phyloP scores from a whole-genome alignment of 2,888 invertebrate species.

The Antheraea yamamai region DNA sequence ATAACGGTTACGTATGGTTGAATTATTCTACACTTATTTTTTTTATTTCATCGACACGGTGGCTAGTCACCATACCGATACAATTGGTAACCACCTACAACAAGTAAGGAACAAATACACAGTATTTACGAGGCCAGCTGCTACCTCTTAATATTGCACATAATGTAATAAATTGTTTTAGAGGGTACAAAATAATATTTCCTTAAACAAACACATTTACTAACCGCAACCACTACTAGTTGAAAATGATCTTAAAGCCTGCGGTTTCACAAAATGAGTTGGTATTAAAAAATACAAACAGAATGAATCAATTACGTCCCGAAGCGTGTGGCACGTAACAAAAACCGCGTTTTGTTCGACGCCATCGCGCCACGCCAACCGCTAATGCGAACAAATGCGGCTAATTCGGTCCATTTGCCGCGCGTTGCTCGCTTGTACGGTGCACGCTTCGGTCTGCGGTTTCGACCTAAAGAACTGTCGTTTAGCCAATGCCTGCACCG shows the following conservation, averaged over 20 bases:
- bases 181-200: not conserved
- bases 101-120: not conserved
- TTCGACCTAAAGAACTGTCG: constrained; percentile 17
- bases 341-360: constrained; percentile 27
- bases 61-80: not conserved
- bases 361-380: constrained; percentile 17
- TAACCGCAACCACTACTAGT: not conserved
- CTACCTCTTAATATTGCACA: not conserved
- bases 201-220: not conserved
- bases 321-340: constrained; percentile 23
- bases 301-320: constrained; percentile 34
- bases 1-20: no score
- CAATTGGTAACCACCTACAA: not conserved
- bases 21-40: not conserved
- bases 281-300: constrained; percentile 14
- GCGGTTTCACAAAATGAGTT: constrained; percentile 14
- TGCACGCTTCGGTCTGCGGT: constrained; percentile 21
- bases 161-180: not conserved
- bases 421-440: constrained; percentile 17
- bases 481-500: not conserved
- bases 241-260: constrained; percentile 8
- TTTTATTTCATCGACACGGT: no score
- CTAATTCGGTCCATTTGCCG: constrained; percentile 34
- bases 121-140: not conserved
- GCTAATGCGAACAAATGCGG: constrained; percentile 31